Base-by-base conservation (phyloP, 2,888 invertebrate species). In the Tromatobia lineatoria region DNA sequence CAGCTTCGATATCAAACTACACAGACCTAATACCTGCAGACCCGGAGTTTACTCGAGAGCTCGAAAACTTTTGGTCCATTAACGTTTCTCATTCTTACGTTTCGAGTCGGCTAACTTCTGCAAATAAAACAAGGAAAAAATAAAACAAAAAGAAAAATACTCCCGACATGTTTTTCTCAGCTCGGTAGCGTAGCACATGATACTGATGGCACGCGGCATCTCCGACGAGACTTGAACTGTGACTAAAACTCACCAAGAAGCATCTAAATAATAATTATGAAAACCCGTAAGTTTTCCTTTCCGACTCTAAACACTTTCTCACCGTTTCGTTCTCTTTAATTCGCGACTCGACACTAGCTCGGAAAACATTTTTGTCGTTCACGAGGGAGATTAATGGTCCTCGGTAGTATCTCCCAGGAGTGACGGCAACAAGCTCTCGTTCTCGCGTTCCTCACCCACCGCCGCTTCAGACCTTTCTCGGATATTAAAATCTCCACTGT, bases 301-400 rank as follows among this genome's bases (percentile, higher is more conserved):
- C 52, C 45, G 25, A 57, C 52, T 76, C 34, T 47, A 54, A 70
- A 64, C 77, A 74, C 54, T 80, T 47, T 80, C 23, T 61, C 23
- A 11, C 66, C 34, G 69, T 79, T 64, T 15, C 59, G 42, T n/a
- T 50, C 69, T 54, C 64, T 38, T 4, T 42, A 23, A 13, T 61
- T 69, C 45, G 59, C 45, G 23, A 67, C 45, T 20, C 76, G 67
- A 66, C 52, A 73, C 77, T 52, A 50, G 57, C 70, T 70, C 64
- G 15, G 59, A 69, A 81, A 69, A 78, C 73, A 70, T 74, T 83
- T 81, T 75, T 75, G 75, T 59, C 78, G 42, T 70, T 66, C 38
- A 59, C 70, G 67, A 38, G 64, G 52, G 73, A 87, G 87, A 87
- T 87, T 86, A 87, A 87, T 87, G 85, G 84, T 80, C 71, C 74